Evolutionary conservation across 2,888 invertebrate genomes (phyloP).

Genomic region (Lissocephala sabroskyi): DNA sequence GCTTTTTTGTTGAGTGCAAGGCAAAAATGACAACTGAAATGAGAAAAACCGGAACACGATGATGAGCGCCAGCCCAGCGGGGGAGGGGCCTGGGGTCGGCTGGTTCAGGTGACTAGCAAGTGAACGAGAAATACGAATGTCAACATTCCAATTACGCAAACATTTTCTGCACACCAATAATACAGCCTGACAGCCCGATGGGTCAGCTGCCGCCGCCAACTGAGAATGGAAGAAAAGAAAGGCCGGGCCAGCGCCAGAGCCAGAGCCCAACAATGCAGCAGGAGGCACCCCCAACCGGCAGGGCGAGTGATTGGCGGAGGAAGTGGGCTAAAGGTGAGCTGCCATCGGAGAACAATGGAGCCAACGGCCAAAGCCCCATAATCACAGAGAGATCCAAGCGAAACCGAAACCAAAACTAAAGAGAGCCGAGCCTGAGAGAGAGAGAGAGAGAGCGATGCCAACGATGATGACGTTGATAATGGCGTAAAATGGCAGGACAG

Average conservation of each 20-base stretch:
- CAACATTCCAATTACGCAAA: constrained; percentile 68
- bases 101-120: constrained; percentile 9
- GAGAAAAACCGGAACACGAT: constrained; percentile 12
- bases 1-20: background rate
- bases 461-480: constrained; percentile 56
- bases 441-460: constrained; percentile 1
- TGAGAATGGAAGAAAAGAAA: too few species aligned
- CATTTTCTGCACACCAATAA: constrained; percentile 69
- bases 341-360: background rate
- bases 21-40: constrained; percentile 38
- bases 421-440: too few species aligned
- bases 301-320: background rate
- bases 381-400: too few species aligned
- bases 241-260: too few species aligned
- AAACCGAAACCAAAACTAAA: too few species aligned
- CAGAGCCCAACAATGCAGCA: background rate
- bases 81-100: background rate
- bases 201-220: constrained; percentile 22
- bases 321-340: background rate
- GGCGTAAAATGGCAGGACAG: constrained; percentile 49
- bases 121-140: constrained; percentile 61
- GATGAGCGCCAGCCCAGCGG: background rate
- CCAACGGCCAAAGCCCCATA: too few species aligned
- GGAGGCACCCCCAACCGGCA: background rate
- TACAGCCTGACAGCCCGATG: constrained; percentile 53